These are phyloP conservation scores for Cepphus grylle DNA, from an alignment of 2,113 vertebrate species.

Conservation along the genomic window DNA sequence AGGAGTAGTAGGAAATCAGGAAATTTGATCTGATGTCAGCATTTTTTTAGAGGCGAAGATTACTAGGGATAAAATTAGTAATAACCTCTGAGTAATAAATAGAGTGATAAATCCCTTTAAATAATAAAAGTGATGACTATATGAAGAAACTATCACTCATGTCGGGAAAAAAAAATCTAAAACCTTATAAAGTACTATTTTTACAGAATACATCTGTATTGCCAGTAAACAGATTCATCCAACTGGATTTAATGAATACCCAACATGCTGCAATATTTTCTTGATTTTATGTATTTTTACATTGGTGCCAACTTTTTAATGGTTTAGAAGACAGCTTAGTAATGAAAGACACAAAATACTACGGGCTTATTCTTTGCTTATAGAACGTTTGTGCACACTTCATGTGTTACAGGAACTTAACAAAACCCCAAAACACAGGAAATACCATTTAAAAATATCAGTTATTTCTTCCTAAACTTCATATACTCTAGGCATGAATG, in stretches of 20 bases:
- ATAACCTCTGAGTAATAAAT: background rate
- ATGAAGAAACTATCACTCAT: background rate
- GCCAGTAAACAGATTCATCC: background rate
- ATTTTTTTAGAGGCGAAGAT: background rate
- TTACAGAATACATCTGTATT: background rate
- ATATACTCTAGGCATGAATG: background rate
- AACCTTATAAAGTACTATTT: background rate
- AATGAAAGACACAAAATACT: background rate
- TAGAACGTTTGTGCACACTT: background rate
- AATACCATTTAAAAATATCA: background rate
- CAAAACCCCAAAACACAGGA: background rate
- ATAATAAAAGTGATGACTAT: background rate
- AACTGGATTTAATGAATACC: background rate
- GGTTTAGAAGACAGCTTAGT: background rate
- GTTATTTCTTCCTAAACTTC: background rate
- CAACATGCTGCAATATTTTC: background rate
- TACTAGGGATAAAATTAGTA: background rate
- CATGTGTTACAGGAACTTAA: background rate
- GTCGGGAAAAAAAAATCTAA: background rate
- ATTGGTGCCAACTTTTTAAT: conserved; percentile 6
- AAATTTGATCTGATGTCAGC: background rate
- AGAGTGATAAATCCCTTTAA: background rate
- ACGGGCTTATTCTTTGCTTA: background rate
- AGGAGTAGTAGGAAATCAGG: background rate
- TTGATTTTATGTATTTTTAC: background rate